Evolutionary conservation across 2,888 invertebrate species (phyloP), one percentile per base, ranked within the genome.

Genomic region (Leuctra nigra): DNA sequence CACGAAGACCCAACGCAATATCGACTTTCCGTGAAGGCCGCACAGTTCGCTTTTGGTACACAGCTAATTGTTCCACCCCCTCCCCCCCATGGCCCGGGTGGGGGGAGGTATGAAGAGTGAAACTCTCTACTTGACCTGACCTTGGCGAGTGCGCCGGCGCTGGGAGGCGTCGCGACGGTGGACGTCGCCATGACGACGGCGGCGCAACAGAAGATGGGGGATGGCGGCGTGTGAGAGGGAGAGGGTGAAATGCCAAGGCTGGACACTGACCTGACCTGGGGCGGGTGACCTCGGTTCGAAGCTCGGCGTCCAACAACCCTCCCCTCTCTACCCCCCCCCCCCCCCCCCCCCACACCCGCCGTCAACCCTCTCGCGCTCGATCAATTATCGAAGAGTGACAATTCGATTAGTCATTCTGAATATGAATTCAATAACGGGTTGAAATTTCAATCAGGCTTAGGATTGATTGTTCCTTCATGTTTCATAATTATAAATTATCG

Each of bases 161-260:
- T 11, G 20, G 3, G 20, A 4, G 4, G 41, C 46, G 29, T 54
- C 46, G 35, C 59, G 46, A 53, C 59, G 46, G 47, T 50, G 50
- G 41, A 24, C 54, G 56, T 59, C 23, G 23, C 55, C 57, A 59
- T 59, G 57, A 55, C 24, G 41, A 59, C 57, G 57, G 55, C 57
- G 57, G 54, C 56, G 58, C 50, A 48, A 35, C 54, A 35, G 57
- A 38, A 38, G 50, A 53, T 50, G 23, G 24, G 44, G 41, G 24
- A 46, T 38, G 39, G 36, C 13, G 47, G 53, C 11, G 33, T 11
- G 54, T 14, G 35, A 24, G 55, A 54, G 38, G 35, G 58, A 50
- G 47, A 50, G 25, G 58, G 61, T 55, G 59, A 58, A 56, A 59
- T 52, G 59, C 58, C 61, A 61, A 61, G 61, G 61, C 57, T 58